These are phyloP conservation scores for Zapornia atra DNA, from an alignment of 2,113 vertebrate species.

Conservation along the genomic window DNA sequence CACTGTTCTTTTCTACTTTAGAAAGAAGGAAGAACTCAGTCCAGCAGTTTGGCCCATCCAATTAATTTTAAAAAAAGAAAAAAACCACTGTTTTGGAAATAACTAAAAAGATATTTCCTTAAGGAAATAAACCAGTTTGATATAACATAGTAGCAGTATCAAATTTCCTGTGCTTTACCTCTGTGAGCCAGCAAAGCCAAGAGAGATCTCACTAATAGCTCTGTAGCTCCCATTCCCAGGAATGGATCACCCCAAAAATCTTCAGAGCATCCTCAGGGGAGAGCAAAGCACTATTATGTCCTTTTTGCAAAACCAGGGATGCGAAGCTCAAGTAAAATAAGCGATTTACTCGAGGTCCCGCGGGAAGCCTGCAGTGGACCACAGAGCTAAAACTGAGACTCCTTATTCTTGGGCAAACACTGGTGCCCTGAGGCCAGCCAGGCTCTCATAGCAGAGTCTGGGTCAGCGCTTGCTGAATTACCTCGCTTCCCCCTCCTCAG, in stretches of 20 bases:
- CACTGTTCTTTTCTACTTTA: neutral
- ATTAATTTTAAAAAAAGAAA: neutral
- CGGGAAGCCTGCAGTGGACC: neutral
- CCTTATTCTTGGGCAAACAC: neutral
- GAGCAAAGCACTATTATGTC: accelerated
- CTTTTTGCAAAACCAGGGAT: neutral
- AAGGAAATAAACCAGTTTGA: neutral
- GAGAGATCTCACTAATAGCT: neutral
- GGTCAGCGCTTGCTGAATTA: neutral
- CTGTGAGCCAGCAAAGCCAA: neutral
- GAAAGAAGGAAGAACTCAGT: neutral
- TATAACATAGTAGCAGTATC: neutral
- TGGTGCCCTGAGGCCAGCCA: neutral
- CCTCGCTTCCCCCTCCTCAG: neutral
- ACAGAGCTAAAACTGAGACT: neutral
- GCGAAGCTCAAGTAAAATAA: neutral
- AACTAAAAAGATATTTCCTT: neutral
- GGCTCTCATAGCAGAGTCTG: neutral
- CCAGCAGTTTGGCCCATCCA: neutral
- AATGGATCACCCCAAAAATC: neutral
- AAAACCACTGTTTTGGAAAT: neutral
- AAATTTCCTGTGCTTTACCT: neutral
- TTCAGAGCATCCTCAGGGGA: neutral
- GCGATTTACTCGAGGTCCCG: neutral
- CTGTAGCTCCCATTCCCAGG: neutral